phyloP scores from a whole-genome alignment of 2,797 vertebrate species.

The Anolis apletophallus region DNA sequence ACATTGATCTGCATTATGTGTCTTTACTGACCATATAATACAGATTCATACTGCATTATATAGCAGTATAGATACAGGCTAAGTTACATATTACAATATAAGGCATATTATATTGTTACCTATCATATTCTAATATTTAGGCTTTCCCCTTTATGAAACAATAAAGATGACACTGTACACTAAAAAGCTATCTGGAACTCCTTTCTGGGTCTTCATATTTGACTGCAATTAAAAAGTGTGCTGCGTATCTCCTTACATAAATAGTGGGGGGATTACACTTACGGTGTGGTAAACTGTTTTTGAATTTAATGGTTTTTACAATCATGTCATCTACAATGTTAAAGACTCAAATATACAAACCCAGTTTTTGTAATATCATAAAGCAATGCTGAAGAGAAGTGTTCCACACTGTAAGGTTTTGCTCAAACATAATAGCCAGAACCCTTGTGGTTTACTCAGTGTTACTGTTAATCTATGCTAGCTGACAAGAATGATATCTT shows the following conservation, averaged over 20 bases:
- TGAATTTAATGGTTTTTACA: background rate
- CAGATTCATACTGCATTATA: too few species aligned
- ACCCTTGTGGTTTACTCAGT: background rate
- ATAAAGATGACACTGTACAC: slow-evolving; percentile 55
- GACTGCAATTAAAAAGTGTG: background rate
- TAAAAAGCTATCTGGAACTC: slow-evolving; percentile 39
- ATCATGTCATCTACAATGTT: background rate
- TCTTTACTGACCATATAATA: too few species aligned
- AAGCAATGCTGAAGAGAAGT: too few species aligned
- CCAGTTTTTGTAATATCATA: background rate
- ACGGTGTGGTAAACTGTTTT: background rate
- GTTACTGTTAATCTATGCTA: background rate
- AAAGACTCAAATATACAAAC: background rate
- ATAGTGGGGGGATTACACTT: background rate
- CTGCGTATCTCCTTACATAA: background rate
- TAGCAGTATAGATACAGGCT: too few species aligned
- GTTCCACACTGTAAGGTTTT: too few species aligned
- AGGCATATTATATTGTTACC: too few species aligned
- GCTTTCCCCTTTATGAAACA: slow-evolving; percentile 60
- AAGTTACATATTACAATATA: too few species aligned
- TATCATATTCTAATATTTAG: background rate
- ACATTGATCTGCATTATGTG: too few species aligned
- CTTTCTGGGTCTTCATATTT: background rate
- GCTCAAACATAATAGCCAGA: background rate
- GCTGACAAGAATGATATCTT: slow-evolving; percentile 27